Evolutionary conservation across 2,797 vertebrate genomes (phyloP), one percentile per base, ranked within the genome.

Genomic region (Neoniphon sammara): DNA sequence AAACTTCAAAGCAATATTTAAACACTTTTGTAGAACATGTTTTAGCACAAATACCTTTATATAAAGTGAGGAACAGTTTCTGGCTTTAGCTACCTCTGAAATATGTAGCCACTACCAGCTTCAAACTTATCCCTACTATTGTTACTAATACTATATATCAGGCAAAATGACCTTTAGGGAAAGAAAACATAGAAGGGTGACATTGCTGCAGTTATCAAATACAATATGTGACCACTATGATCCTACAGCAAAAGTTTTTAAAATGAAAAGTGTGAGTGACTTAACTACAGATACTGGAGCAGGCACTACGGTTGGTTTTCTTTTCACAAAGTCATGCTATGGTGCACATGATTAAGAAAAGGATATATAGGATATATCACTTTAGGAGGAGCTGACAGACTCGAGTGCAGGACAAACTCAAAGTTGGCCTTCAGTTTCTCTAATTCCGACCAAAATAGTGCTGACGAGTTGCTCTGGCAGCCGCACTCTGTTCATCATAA

Each of bases 371-470:
- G 64, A 78, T 84, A 61, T 14, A 69, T 46, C 49, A 52, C 60
- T 67, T 82, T 4, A 56, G n/a, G 27, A 69, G 42, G 25, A 65
- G 77, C 30, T 44, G 77, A 84, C 67, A 61, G 54, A 42, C 25
- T 73, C 10, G 54, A 31, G 30, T 31, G 3, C 44, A 66, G 12
- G 23, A 57, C 14, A 31, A 12, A 30, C 8, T n/a, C 39, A 58
- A 25, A 46, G 15, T 50, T 23, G n/a, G 65, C 53, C 62, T 82
- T 44, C 46, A 66, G 70, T 80, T 75, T 81, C 66, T 84, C 78
- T 1, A 49, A 85, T 74, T 87, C 63, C 64, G 73, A 74, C 53
- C 61, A n/a, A 77, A 83, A 75, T 69, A 71, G 70, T 75, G 83
- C 84, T 68, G 84, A 80, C 21, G 7, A 77, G 75, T 49, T 58